Evolutionary conservation across 2,797 vertebrate genomes (phyloP), one percentile per base, ranked within the genome.

Genomic region (Paratrypauchen microcephalus): DNA sequence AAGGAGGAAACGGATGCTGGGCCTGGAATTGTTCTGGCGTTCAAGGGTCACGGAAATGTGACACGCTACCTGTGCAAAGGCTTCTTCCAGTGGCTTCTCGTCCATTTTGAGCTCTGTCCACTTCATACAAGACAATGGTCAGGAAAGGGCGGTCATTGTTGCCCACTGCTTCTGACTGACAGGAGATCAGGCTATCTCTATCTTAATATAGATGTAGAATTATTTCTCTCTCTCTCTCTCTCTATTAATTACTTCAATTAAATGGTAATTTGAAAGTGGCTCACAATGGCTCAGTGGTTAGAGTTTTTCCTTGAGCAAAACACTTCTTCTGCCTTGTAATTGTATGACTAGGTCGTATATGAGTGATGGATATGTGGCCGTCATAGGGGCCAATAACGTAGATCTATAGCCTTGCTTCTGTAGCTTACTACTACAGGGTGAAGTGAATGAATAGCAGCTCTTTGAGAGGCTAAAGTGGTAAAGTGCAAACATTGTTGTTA

Each of bases 11-110:
- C 91, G 91, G 90, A 91, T 81, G 81, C 86, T 80, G 86, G 88
- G 83, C 77, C 89, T 93, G 91, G 91, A 91, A 95, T 95, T 95
- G 94, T 94, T 95, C 92, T 93, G 82, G 79, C 83, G 16, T 72
- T 87, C 78, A 89, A 86, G 93, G 93, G 93, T 95, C 93, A 92
- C 78, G 84, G 90, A 93, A 93, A 83, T 66, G 88, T 88, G 91
- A 93, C 91, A 90, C 77, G 77, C 86, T 95, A 94, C 93, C 94
- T 94, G 92, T 84, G 90, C 80, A 87, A 89, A 90, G 86, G 90
- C 85, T 89, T 88, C 89, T 85, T 91, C 86, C 80, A 57, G 70
- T 73, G 63, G 72, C 83, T 87, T 70, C 88, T 91, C 88, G 76
- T 66, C 65, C 67, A 82, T 61, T 57, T 64, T 83, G 68, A 85